phyloP scores from a whole-genome alignment of 2,113 vertebrate genomes.

The Cromileptes altivelis region DNA sequence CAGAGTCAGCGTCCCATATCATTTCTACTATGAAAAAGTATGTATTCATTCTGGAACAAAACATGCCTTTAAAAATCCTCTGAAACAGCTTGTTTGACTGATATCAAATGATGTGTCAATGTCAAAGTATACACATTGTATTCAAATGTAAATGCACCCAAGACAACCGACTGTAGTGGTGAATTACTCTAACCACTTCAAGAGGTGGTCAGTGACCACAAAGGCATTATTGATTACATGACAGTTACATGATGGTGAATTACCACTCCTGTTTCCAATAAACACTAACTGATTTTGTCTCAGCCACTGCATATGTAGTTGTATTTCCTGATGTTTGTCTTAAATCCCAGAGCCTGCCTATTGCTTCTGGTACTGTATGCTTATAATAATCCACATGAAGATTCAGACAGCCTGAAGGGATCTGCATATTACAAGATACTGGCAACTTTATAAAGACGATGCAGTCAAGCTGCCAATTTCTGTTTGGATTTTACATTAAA shows the following conservation, averaged over 20 bases:
- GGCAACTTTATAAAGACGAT: background rate
- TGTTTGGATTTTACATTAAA: slow-evolving; percentile 2
- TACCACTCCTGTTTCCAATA: background rate
- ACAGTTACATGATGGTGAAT: background rate
- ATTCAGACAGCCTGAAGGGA: background rate
- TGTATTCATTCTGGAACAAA: background rate
- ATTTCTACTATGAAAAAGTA: background rate
- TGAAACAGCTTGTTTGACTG: background rate
- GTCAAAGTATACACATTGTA: background rate
- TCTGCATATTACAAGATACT: background rate
- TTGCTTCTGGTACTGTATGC: background rate
- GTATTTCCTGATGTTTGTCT: background rate
- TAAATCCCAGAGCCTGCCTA: background rate
- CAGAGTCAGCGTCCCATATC: background rate
- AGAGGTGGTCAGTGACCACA: slow-evolving; percentile 4
- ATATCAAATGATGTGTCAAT: background rate
- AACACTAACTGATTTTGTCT: background rate
- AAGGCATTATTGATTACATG: background rate
- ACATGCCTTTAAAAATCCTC: background rate
- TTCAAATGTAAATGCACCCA: background rate
- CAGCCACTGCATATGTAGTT: background rate
- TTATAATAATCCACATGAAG: background rate
- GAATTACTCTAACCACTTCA: slow-evolving; percentile 11
- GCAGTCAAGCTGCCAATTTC: background rate
- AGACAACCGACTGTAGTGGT: background rate